Percentiles rank a stretch among this genome's conserved stretches.
Evolutionary conservation across 1,140 invertebrate genomes (phyloP).

Genomic region (Drosophila mayri): DNA sequence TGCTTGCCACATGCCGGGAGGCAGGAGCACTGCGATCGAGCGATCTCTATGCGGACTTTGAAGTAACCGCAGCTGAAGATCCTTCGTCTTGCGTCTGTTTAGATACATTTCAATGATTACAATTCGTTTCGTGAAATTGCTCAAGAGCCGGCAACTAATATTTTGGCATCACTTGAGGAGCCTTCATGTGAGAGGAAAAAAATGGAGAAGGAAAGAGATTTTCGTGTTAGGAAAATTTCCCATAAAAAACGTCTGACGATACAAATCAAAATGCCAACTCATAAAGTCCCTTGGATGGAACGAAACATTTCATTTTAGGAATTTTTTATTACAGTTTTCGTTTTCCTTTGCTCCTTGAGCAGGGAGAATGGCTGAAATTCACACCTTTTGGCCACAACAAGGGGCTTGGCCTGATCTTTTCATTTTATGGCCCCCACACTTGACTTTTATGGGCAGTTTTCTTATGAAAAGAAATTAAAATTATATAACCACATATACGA

Average conservation of each 20-base stretch:
- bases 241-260: slow-evolving; percentile 43
- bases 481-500: slow-evolving; percentile 54
- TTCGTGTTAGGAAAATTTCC: slow-evolving; percentile 26
- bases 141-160: slow-evolving; percentile 40
- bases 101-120: slow-evolving; percentile 68
- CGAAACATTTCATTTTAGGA: slow-evolving; percentile 71
- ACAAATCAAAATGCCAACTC: slow-evolving; percentile 55
- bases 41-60: slow-evolving; percentile 65
- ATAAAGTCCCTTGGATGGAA: slow-evolving; percentile 58
- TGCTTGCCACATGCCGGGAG: slow-evolving; percentile 76
- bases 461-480: slow-evolving; percentile 79
- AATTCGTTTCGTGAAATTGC: slow-evolving; percentile 67
- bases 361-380: slow-evolving; percentile 64
- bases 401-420: slow-evolving; percentile 47
- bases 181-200: slow-evolving; percentile 17
- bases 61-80: slow-evolving; percentile 54
- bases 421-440: slow-evolving; percentile 60
- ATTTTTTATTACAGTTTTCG: slow-evolving; percentile 68
- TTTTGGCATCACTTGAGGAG: slow-evolving; percentile 55
- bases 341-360: slow-evolving; percentile 59
- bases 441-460: slow-evolving; percentile 74
- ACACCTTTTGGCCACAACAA: slow-evolving; percentile 81
- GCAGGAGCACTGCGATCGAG: slow-evolving; percentile 35
- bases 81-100: slow-evolving; percentile 45
- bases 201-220: slow-evolving; percentile 27